These are phyloP conservation scores for Sebastes oblongus DNA, from an alignment of 2,797 vertebrate genomes.

Conservation along the genomic window DNA sequence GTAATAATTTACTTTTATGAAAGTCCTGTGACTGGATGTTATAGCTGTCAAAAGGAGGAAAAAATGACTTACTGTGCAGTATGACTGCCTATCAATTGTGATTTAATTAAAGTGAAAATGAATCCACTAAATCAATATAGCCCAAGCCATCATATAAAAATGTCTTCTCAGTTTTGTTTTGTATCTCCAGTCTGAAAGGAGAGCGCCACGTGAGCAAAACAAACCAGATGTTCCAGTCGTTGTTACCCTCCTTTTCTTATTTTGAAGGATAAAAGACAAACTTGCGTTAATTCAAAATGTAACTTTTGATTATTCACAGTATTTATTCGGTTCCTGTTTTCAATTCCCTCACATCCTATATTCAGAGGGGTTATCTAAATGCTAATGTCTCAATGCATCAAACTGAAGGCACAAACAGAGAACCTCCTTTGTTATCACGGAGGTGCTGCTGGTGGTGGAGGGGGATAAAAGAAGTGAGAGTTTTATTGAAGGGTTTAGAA, in stretches of 20 bases:
- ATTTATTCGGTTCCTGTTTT: slow-evolving; percentile 75
- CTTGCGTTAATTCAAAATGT: slow-evolving; percentile 73
- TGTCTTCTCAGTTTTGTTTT: not conserved
- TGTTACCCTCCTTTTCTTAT: not conserved
- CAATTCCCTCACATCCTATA: slow-evolving; percentile 69
- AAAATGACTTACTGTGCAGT: not conserved
- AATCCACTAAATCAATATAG: not conserved
- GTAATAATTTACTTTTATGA: not conserved
- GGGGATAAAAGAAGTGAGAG: slow-evolving; percentile 53
- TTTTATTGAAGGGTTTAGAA: slow-evolving; percentile 69
- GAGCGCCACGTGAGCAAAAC: not conserved
- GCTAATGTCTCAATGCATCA: slow-evolving; percentile 83
- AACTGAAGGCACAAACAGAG: slow-evolving; percentile 66
- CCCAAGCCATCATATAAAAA: not conserved
- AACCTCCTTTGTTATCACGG: slow-evolving; percentile 69
- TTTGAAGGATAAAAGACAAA: slow-evolving; percentile 54
- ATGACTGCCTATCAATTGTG: slow-evolving; percentile 5
- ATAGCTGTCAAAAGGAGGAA: not conserved
- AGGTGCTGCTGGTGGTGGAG: slow-evolving; percentile 10
- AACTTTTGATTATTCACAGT: slow-evolving; percentile 75
- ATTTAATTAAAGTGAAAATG: not conserved
- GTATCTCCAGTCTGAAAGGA: not conserved
- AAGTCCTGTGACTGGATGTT: not conserved
- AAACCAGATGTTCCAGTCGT: slow-evolving; percentile 11
- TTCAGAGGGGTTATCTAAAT: slow-evolving; percentile 85